These are phyloP conservation scores for Barypeithes pellucidus DNA, from an alignment of 2,888 invertebrate species.

Conservation along the genomic window DNA sequence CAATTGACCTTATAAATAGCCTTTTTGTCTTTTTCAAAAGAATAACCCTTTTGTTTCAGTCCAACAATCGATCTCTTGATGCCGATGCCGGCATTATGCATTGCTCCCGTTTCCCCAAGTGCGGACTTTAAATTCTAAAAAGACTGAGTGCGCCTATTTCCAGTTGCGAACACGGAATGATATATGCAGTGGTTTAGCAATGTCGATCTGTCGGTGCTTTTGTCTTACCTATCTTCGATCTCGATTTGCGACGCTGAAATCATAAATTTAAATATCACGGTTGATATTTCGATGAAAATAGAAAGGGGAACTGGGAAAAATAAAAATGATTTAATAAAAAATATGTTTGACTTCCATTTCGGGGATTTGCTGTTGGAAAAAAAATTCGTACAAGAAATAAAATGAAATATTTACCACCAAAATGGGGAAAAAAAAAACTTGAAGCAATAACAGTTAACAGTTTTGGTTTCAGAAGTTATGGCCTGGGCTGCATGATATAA, in stretches of 20 bases:
- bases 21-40: background rate
- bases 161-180: constrained; percentile 49
- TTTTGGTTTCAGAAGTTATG: too few relatives aligned
- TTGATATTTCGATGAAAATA: constrained; percentile 18
- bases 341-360: background rate
- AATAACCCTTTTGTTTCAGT: constrained; percentile 36
- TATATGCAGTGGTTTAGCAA: constrained; percentile 42
- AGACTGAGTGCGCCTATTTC: constrained; percentile 45
- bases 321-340: constrained; percentile 9
- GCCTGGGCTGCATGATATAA: too few relatives aligned
- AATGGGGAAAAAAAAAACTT: too few relatives aligned
- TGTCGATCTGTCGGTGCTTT: constrained; percentile 33
- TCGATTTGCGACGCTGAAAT: constrained; percentile 28
- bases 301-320: constrained; percentile 10
- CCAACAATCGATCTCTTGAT: constrained; percentile 47
- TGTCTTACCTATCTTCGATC: constrained; percentile 40
- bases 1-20: too few relatives aligned
- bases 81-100: constrained; percentile 46
- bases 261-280: constrained; percentile 23
- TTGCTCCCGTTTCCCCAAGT: constrained; percentile 39
- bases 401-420: too few relatives aligned
- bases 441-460: too few relatives aligned
- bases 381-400: too few relatives aligned
- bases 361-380: background rate
- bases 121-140: constrained; percentile 52